Conservation (phyloP, 2,113 vertebrate genomes). For the Oryzias curvinotus region DNA sequence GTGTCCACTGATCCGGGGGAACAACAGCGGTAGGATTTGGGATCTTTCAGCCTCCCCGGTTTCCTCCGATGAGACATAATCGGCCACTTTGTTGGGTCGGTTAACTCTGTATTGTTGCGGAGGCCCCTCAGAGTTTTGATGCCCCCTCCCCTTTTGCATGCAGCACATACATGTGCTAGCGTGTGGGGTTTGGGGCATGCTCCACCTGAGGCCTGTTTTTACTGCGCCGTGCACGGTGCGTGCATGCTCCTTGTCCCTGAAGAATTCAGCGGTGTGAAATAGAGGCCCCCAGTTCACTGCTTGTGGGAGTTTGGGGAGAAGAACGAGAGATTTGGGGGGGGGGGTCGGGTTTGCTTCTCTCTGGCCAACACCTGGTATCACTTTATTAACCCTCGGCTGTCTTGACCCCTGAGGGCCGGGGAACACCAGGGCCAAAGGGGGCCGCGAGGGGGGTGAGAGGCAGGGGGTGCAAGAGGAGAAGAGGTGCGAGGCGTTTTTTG, state of each 20-base stretch:
- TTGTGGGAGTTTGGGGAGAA: conserved; percentile 55
- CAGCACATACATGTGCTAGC: conserved; percentile 23
- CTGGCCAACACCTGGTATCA: conserved; percentile 82
- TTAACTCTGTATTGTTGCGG: conserved; percentile 53
- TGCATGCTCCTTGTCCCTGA: conserved; percentile 41
- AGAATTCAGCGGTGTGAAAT: conserved; percentile 69
- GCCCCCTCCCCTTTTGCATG: conserved; percentile 15
- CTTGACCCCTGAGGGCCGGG: conserved; percentile 72
- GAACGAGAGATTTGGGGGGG: not conserved
- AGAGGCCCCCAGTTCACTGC: conserved; percentile 59
- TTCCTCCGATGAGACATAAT: conserved; percentile 56
- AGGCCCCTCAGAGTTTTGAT: conserved; percentile 36
- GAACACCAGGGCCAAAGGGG: conserved; percentile 73
- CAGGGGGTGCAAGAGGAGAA: conserved; percentile 32
- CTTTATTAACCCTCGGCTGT: conserved; percentile 81
- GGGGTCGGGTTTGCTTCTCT: conserved; percentile 45
- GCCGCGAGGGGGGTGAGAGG: conserved; percentile 41
- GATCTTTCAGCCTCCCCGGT: conserved; percentile 40
- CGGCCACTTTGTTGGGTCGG: conserved; percentile 58
- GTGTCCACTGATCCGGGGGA: conserved; percentile 46
- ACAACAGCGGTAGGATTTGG: conserved; percentile 50
- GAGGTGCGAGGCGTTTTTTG: conserved; percentile 41
- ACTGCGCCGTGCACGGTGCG: conserved; percentile 38
- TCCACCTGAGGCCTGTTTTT: conserved; percentile 50
- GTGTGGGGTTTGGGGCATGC: conserved; percentile 15